Base-by-base conservation (phyloP, 1,140 invertebrate species). In the Lamellibrachia luymesi region DNA sequence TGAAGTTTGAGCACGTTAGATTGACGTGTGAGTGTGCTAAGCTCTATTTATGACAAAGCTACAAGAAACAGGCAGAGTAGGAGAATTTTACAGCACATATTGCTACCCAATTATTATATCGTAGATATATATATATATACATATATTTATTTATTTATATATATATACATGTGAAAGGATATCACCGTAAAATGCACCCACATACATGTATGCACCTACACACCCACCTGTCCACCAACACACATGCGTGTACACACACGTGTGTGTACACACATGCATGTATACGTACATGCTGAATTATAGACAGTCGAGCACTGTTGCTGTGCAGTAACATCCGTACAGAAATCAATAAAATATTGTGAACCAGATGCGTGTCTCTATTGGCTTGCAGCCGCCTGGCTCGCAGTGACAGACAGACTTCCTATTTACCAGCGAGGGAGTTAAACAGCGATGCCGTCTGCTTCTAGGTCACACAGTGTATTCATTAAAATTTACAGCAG, bases 341-440 rank as follows among this genome's bases (percentile, higher is more conserved):
- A 80, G 64, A 80, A 80, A 80, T 80, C 64, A 80, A 80, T 80
- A 80, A 80, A 80, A 80, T 80, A 80, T 80, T 80, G 64, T 80
- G 64, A 80, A 80, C 64, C 25, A 80, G 64, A 80, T 80, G 64
- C 64, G 64, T 80, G 13, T 80, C 64, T 80, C 25, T 80, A 80
- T 80, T 80, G 64, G 64, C 64, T 80, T 80, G 25, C 17, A 22
- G 64, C 64, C 13, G 64, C 8, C 64, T 17, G 13, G 64, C 8
- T 22, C 64, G 0, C 13, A 10, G 25, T 17, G 2, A 17, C 64
- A 80, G 64, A 80, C 64, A 80, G 64, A 80, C 64, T 22, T 80
- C 64, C 64, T 80, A 22, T 80, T 80, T 80, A 80, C 64, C 6
- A 80, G 64, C 25, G 64, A 80, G 13, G 64, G 13, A 22, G 6